These are phyloP conservation scores for Argynnis bischoffii DNA, from an alignment of 2,888 invertebrate species.

Conservation along the genomic window DNA sequence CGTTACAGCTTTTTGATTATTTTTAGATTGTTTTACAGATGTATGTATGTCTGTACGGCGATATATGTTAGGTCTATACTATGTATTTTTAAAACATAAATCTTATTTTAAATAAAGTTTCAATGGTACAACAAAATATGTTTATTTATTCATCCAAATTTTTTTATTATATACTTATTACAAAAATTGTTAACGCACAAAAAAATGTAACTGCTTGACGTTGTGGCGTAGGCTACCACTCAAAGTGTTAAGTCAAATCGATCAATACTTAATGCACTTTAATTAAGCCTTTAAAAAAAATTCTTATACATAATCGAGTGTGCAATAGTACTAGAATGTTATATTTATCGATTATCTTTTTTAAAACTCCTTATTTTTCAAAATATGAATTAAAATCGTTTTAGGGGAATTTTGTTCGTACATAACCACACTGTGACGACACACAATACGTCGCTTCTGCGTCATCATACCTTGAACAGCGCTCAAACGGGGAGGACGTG, in stretches of 20 bases:
- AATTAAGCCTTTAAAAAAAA: background rate
- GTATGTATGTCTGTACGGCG: too few relatives aligned
- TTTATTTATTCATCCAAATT: too few relatives aligned
- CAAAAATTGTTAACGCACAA: too few relatives aligned
- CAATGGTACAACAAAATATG: background rate
- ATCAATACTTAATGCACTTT: slow-evolving; percentile 36
- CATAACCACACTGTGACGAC: slow-evolving; percentile 64
- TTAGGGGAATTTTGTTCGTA: slow-evolving; percentile 54
- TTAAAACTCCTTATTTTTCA: slow-evolving; percentile 3
- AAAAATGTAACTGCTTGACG: background rate
- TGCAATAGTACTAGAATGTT: slow-evolving; percentile 22
- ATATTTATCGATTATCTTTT: background rate
- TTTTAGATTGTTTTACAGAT: too few relatives aligned
- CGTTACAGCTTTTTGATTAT: too few relatives aligned
- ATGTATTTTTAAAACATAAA: too few relatives aligned
- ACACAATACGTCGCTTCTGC: slow-evolving; percentile 65
- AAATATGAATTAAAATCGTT: slow-evolving; percentile 37
- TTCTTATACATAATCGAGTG: slow-evolving; percentile 11
- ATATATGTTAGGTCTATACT: too few relatives aligned
- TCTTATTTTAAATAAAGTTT: too few relatives aligned
- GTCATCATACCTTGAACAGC: slow-evolving; percentile 74
- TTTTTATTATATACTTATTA: too few relatives aligned
- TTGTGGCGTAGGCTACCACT: slow-evolving; percentile 38
- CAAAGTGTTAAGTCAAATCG: slow-evolving; percentile 14
- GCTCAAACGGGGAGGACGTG: slow-evolving; percentile 75